These are phyloP conservation scores for Centropristis striata DNA, from an alignment of 2,113 vertebrate genomes.

Conservation along the genomic window DNA sequence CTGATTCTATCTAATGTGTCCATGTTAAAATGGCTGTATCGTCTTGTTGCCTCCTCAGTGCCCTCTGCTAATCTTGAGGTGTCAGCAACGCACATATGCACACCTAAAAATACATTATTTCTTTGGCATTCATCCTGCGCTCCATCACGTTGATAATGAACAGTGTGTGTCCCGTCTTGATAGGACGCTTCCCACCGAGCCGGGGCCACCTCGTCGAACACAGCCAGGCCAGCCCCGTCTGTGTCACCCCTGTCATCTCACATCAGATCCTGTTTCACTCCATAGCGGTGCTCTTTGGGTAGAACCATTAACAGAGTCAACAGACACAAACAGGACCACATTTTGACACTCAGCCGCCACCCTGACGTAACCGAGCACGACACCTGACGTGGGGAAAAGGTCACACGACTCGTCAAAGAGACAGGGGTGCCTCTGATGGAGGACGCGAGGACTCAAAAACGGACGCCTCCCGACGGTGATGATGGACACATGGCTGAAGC, in stretches of 20 bases:
- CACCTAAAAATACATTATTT: conserved; percentile 10
- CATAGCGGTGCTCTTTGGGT: conserved; percentile 78
- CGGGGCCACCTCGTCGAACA: conserved; percentile 54
- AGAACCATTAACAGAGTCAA: conserved; percentile 78
- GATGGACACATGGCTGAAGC: conserved; percentile 82
- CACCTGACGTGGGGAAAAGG: conserved; percentile 84
- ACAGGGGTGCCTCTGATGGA: conserved; percentile 77
- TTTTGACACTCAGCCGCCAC: conserved; percentile 77
- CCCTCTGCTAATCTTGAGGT: neutral
- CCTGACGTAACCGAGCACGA: conserved; percentile 79
- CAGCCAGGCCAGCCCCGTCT: conserved; percentile 51
- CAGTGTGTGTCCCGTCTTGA: conserved; percentile 56
- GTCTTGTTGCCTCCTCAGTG: conserved; percentile 5
- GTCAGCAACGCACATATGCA: conserved; percentile 17
- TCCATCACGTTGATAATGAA: conserved; percentile 46
- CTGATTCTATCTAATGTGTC: neutral
- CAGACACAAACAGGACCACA: conserved; percentile 74
- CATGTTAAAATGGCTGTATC: neutral
- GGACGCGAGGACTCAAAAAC: conserved; percentile 73
- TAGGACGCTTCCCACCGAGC: conserved; percentile 44
- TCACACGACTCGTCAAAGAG: conserved; percentile 80
- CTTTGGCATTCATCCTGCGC: conserved; percentile 34
- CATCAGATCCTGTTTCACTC: conserved; percentile 76
- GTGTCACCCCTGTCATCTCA: conserved; percentile 71
- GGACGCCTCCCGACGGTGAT: conserved; percentile 80